Evolutionary conservation across 92 coral and sea anemone genomes (phyloP).

Genomic region (Actinostola sp.): DNA sequence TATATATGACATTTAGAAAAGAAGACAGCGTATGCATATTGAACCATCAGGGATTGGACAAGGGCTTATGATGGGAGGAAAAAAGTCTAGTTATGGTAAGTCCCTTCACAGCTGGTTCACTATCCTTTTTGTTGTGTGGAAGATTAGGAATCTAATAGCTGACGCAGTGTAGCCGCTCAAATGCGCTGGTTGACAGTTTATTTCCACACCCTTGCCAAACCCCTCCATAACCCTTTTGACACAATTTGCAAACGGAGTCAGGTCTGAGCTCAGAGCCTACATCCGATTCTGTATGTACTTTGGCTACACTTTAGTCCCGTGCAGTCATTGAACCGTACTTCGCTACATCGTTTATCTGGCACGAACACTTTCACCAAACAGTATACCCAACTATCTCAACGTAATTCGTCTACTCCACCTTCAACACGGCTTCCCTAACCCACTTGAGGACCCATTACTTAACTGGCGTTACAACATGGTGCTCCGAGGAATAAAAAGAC

Average conservation of each 20-base stretch:
- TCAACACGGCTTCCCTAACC: conserved; percentile 43
- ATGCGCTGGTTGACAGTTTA: too few species aligned
- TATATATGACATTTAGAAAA: conserved; percentile 49
- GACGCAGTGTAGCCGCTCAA: too few species aligned
- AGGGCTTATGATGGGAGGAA: conserved; percentile 93
- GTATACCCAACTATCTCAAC: conserved; percentile 33
- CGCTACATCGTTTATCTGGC: conserved; percentile 52
- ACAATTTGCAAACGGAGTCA: too few species aligned
- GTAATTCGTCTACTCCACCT: conserved; percentile 37
- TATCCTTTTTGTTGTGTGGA: too few species aligned
- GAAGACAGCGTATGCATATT: conserved; percentile 86
- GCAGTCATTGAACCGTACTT: conserved; percentile 11
- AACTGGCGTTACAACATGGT: conserved; percentile 26
- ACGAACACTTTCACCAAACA: conserved; percentile 34
- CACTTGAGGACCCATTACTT: conserved; percentile 33
- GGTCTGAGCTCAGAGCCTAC: conserved; percentile 32
- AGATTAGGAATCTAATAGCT: too few species aligned
- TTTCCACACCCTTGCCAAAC: too few species aligned
- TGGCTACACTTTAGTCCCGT: conserved; percentile 39
- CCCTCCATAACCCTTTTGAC: too few species aligned
- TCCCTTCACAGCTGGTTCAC: too few species aligned
- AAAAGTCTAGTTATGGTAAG: conserved; percentile 91
- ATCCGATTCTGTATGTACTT: conserved; percentile 45
- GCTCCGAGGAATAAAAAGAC: conserved; percentile 29
- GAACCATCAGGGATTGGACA: conserved; percentile 90